These are phyloP conservation scores for Ornithoptera priamus DNA, from an alignment of 2,888 invertebrate species.

Conservation along the genomic window DNA sequence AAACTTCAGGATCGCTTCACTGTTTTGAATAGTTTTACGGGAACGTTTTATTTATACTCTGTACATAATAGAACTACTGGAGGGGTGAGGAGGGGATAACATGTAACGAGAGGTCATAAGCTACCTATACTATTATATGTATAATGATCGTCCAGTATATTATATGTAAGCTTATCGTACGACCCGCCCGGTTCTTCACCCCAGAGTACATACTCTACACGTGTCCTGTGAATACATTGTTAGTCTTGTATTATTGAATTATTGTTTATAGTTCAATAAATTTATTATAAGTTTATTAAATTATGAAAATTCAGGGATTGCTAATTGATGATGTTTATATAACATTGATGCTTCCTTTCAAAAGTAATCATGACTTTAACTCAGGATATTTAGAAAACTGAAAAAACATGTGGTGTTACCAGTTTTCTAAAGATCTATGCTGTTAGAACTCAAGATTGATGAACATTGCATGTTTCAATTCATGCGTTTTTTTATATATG, in stretches of 20 bases:
- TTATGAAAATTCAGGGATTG: no score
- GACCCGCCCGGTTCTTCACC: conserved; percentile 63
- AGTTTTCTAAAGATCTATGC: no score
- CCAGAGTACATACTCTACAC: conserved; percentile 43
- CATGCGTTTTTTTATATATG: no score
- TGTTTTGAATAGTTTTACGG: conserved; percentile 29
- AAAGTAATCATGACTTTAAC: no score
- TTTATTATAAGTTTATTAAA: no score
- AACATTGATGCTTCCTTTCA: no score
- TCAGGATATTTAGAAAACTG: no score
- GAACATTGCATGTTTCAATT: no score
- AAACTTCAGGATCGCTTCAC: conserved; percentile 33
- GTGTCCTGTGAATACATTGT: conserved; percentile 34
- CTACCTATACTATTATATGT: conserved; percentile 58
- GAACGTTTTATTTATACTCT: conserved; percentile 36
- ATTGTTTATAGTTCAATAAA: neutral
- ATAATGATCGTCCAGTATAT: conserved; percentile 64
- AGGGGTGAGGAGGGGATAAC: conserved; percentile 5
- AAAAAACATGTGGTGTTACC: no score
- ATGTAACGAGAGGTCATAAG: conserved; percentile 63
- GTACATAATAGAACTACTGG: conserved; percentile 13
- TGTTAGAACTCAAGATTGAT: no score
- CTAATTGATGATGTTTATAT: no score
- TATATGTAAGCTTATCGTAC: conserved; percentile 61
- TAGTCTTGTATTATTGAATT: neutral